These are phyloP conservation scores for Huso huso DNA, from an alignment of 2,797 vertebrate genomes.

Conservation along the genomic window DNA sequence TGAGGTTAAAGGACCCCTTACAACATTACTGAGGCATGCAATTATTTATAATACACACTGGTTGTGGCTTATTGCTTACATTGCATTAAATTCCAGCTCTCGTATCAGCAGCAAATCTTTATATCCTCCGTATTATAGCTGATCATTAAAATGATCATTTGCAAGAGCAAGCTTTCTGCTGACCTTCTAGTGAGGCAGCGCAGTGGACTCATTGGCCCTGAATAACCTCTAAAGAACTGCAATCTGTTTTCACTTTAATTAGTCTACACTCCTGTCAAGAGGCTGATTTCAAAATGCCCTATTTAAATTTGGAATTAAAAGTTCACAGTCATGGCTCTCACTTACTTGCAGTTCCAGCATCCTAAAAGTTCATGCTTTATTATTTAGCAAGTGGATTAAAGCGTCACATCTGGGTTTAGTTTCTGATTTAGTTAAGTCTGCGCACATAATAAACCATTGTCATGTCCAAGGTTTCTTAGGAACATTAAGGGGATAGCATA, in stretches of 20 bases:
- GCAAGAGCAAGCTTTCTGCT: background rate
- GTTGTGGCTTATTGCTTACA: too few species aligned
- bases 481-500: too few species aligned
- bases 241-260: constrained; percentile 8
- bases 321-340: background rate
- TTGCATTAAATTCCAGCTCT: too few species aligned
- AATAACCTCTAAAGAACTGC: constrained; percentile 2
- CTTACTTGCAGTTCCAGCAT: background rate
- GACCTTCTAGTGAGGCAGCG: background rate
- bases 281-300: constrained; percentile 11
- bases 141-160: background rate
- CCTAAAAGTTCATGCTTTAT: constrained; percentile 1
- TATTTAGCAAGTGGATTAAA: constrained; percentile 9
- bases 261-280: constrained; percentile 3
- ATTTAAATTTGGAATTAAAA: constrained; percentile 16
- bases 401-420: background rate
- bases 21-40: too few species aligned
- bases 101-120: too few species aligned
- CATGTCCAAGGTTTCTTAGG: too few species aligned
- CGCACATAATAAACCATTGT: too few species aligned
- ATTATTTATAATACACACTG: too few species aligned
- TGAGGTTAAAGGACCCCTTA: too few species aligned
- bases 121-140: too few species aligned
- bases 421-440: background rate
- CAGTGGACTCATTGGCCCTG: background rate